phyloP scores from a whole-genome alignment of 2,888 invertebrate genomes.

The Lomographa bimaculata region DNA sequence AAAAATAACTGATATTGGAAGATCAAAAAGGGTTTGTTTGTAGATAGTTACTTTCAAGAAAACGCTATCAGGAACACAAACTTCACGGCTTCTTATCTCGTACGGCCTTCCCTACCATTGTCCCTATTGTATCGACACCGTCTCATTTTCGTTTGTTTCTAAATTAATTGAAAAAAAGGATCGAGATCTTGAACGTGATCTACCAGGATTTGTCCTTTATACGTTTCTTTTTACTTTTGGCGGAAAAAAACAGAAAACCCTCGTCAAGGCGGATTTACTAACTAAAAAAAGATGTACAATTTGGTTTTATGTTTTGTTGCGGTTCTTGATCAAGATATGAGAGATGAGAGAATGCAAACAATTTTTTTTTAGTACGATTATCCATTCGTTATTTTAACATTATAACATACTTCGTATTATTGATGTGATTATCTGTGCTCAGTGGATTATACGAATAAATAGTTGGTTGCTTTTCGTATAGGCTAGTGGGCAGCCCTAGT shows the following conservation, averaged over 20 bases:
- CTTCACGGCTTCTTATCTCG: constrained; percentile 7
- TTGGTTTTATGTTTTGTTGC: constrained; percentile 73
- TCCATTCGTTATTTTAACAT: too few relatives aligned
- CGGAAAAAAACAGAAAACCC: constrained; percentile 67
- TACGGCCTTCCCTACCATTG: constrained; percentile 7
- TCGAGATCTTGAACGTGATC: constrained; percentile 63
- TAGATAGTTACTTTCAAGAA: constrained; percentile 1
- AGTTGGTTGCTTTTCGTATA: too few relatives aligned
- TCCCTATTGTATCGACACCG: constrained; percentile 14
- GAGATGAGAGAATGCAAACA: constrained; percentile 42
- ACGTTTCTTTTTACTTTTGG: constrained; percentile 69
- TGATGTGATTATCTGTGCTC: too few relatives aligned
- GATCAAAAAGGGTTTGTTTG: too few relatives aligned
- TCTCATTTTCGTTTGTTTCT: constrained; percentile 38
- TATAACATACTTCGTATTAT: too few relatives aligned
- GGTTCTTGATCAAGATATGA: constrained; percentile 68
- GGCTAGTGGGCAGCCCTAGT: too few relatives aligned
- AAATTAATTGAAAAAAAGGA: constrained; percentile 55
- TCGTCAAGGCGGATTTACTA: constrained; percentile 80
- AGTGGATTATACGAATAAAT: too few relatives aligned
- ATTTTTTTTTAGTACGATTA: too few relatives aligned
- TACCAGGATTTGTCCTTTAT: constrained; percentile 68
- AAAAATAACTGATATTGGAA: too few relatives aligned
- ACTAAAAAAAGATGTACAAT: constrained; percentile 75
- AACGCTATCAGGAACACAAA: constrained; percentile 1